These are phyloP conservation scores for Drosophila incognita DNA, from an alignment of 2,888 invertebrate species.

Conservation along the genomic window DNA sequence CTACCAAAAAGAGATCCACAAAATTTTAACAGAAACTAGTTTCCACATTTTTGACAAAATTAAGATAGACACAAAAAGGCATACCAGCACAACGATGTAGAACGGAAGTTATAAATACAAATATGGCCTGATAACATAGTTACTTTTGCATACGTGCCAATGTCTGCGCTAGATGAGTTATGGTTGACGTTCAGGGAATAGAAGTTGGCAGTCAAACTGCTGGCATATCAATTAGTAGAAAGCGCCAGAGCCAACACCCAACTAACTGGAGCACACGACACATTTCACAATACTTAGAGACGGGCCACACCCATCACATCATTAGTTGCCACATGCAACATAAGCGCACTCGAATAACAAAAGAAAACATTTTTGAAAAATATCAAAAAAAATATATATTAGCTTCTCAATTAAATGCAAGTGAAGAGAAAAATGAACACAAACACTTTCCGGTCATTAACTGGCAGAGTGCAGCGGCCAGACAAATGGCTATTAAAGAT, in stretches of 20 bases:
- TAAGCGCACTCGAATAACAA: slow-evolving; percentile 12
- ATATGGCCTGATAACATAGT: slow-evolving; percentile 70
- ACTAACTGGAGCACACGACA: slow-evolving; percentile 36
- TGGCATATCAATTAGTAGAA: slow-evolving; percentile 80
- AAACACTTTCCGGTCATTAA: slow-evolving; percentile 71
- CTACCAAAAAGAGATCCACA: slow-evolving; percentile 28
- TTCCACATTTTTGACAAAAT: slow-evolving; percentile 58
- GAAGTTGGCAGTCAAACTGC: slow-evolving; percentile 40
- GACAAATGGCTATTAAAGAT: slow-evolving; percentile 49
- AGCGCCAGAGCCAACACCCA: slow-evolving; percentile 72
- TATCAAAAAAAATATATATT: too few species aligned
- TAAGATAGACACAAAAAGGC: slow-evolving; percentile 39
- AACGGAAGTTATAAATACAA: slow-evolving; percentile 73
- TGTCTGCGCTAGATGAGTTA: slow-evolving; percentile 53
- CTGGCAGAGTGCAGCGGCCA: slow-evolving; percentile 65
- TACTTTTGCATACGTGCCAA: slow-evolving; percentile 41
- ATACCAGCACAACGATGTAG: slow-evolving; percentile 20
- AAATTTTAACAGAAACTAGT: slow-evolving; percentile 31
- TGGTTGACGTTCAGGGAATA: slow-evolving; percentile 48
- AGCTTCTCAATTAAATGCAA: slow-evolving; percentile 19
- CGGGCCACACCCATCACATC: slow-evolving; percentile 51
- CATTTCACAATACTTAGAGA: slow-evolving; percentile 13
- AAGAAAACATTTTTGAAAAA: not conserved
- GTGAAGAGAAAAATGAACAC: slow-evolving; percentile 25
- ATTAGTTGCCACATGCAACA: slow-evolving; percentile 47